Evolutionary conservation across 2,113 vertebrate species (phyloP).

Genomic region (Neodon shergylaensis): DNA sequence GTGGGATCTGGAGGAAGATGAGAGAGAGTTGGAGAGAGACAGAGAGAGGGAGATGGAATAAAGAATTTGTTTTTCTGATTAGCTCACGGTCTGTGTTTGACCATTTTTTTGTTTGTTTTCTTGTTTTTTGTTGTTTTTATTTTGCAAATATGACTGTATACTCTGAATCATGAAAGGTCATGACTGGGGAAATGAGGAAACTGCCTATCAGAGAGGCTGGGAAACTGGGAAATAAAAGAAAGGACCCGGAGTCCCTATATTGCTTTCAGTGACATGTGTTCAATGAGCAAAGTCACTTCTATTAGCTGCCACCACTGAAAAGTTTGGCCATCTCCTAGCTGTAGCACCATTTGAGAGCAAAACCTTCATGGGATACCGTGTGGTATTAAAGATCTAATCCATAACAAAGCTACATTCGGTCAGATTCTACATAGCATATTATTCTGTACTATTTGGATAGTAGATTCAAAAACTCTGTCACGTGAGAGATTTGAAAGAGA

Average conservation of each 20-base stretch:
- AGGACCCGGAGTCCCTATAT: no score
- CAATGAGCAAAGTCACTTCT: not conserved
- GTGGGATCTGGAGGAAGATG: not conserved
- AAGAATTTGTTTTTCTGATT: not conserved
- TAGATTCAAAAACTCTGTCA: not conserved
- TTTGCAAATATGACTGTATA: not conserved
- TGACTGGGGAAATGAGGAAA: not conserved
- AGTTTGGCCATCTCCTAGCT: no score
- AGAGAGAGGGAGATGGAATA: not conserved
- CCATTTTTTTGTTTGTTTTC: no score
- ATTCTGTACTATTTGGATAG: not conserved
- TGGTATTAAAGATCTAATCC: not conserved
- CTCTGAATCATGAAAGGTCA: no score
- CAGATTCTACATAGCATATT: not conserved
- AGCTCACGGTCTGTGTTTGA: not conserved
- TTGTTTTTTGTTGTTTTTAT: no score
- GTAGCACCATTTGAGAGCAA: not conserved
- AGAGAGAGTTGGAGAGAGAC: not conserved
- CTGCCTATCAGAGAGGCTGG: not conserved
- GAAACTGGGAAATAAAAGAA: no score
- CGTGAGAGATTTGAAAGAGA: not conserved
- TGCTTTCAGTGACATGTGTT: accelerated
- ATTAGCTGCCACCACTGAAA: not conserved
- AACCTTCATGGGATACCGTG: not conserved
- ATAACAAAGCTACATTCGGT: not conserved